Percentiles rank a stretch among this genome's conserved stretches.
These are phyloP conservation scores for Habropoda laboriosa DNA, from an alignment of 1,140 invertebrate genomes.

Conservation along the genomic window DNA sequence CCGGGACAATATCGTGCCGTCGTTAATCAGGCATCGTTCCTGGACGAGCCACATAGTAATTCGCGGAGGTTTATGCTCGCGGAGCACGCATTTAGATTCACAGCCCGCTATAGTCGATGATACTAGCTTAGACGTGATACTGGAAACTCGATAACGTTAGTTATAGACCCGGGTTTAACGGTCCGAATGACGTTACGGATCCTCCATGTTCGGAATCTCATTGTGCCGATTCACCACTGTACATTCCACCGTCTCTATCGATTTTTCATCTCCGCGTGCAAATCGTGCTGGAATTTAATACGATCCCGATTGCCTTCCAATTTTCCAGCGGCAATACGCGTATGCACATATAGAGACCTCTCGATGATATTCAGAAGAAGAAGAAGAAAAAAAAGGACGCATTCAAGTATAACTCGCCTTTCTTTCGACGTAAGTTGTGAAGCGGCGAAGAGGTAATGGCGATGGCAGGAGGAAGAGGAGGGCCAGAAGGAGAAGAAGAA, in stretches of 20 bases:
- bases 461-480: neutral
- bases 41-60: slow-evolving; percentile 67
- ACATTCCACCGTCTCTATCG: neutral
- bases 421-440: slow-evolving; percentile 29
- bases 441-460: slow-evolving; percentile 3
- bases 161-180: slow-evolving; percentile 44
- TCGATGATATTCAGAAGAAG: too few species aligned
- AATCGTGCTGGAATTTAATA: too few species aligned
- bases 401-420: slow-evolving; percentile 26
- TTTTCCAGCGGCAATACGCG: too few species aligned
- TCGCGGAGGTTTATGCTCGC: slow-evolving; percentile 61
- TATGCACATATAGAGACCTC: too few species aligned
- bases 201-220: slow-evolving; percentile 3
- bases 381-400: too few species aligned
- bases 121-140: slow-evolving; percentile 50
- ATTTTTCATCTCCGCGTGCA: too few species aligned
- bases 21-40: slow-evolving; percentile 70
- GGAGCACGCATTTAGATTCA: slow-evolving; percentile 49
- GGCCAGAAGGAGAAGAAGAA: slow-evolving; percentile 7
- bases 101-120: slow-evolving; percentile 7
- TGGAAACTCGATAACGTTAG: slow-evolving; percentile 51
- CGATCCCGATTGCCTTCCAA: too few species aligned
- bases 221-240: slow-evolving; percentile 1
- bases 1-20: slow-evolving; percentile 68
- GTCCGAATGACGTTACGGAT: slow-evolving; percentile 12